phyloP scores from a whole-genome alignment of 2,888 invertebrate species.

The Salticus scenicus region DNA sequence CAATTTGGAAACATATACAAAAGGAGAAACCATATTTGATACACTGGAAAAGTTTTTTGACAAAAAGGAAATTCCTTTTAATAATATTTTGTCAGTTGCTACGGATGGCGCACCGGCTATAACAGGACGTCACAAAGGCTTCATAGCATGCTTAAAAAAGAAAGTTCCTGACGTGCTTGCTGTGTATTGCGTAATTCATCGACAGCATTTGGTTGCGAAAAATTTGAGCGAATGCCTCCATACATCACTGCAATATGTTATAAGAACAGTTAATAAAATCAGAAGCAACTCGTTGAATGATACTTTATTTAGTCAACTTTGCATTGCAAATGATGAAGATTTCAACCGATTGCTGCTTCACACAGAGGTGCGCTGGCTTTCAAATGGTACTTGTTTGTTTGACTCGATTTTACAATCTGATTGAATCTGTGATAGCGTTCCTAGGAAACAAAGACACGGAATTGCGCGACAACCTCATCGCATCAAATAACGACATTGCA shows the following conservation, averaged over 20 bases:
- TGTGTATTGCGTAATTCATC: slow-evolving; percentile 19
- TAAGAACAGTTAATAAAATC: slow-evolving; percentile 45
- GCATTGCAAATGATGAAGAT: no score
- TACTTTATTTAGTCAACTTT: no score
- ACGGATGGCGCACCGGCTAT: background rate
- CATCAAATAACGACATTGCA: no score
- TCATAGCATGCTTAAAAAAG: slow-evolving; percentile 28
- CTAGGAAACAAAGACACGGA: no score
- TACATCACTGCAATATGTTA: slow-evolving; percentile 64
- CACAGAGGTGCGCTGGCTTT: no score
- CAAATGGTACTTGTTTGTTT: no score
- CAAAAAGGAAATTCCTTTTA: slow-evolving; percentile 52
- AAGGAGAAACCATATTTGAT: slow-evolving; percentile 47
- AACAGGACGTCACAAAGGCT: slow-evolving; percentile 4
- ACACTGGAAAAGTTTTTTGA: slow-evolving; percentile 47
- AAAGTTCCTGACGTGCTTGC: slow-evolving; percentile 2
- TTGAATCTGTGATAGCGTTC: no score
- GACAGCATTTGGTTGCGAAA: slow-evolving; percentile 68
- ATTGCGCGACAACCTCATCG: no score
- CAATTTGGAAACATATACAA: slow-evolving; percentile 56
- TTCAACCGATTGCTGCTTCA: no score
- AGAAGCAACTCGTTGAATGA: background rate
- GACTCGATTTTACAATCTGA: no score
- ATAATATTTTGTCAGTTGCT: slow-evolving; percentile 30
- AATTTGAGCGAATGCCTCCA: slow-evolving; percentile 61